Percentiles rank a stretch among this genome's conserved stretches.
Conservation (phyloP, 2,113 vertebrate genomes). For the Anseranas semipalmata region DNA sequence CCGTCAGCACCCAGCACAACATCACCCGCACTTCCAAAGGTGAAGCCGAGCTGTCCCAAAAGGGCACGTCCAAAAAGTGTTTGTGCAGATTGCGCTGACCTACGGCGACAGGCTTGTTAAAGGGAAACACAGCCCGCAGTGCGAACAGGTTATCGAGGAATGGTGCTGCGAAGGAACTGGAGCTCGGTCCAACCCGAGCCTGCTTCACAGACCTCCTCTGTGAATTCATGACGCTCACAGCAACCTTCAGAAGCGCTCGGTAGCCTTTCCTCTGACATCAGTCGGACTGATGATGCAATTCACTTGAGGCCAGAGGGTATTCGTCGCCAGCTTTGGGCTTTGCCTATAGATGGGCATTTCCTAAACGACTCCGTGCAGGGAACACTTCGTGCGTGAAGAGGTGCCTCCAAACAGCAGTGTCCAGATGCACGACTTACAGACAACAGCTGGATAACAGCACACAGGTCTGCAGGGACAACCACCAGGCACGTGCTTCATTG, state of each 20-base stretch:
- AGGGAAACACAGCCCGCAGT: neutral
- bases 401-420: neutral
- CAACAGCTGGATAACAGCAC: fast-evolving
- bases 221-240: neutral
- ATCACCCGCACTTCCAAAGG: neutral
- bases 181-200: neutral
- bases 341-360: neutral
- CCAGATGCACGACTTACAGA: neutral
- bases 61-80: neutral
- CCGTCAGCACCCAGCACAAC: neutral
- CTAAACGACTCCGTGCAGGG: neutral
- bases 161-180: neutral
- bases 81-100: neutral
- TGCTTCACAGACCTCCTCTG: neutral
- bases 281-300: neutral
- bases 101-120: neutral
- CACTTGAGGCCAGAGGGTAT: neutral
- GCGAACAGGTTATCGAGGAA: neutral
- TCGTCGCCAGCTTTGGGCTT: neutral
- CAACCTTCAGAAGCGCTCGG: neutral
- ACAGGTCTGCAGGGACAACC: neutral
- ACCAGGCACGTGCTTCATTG: neutral
- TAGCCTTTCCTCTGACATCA: neutral
- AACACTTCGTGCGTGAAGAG: neutral
- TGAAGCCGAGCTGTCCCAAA: neutral